Evolutionary conservation across 2,888 invertebrate genomes (phyloP).

Genomic region (Anaspis maculata): DNA sequence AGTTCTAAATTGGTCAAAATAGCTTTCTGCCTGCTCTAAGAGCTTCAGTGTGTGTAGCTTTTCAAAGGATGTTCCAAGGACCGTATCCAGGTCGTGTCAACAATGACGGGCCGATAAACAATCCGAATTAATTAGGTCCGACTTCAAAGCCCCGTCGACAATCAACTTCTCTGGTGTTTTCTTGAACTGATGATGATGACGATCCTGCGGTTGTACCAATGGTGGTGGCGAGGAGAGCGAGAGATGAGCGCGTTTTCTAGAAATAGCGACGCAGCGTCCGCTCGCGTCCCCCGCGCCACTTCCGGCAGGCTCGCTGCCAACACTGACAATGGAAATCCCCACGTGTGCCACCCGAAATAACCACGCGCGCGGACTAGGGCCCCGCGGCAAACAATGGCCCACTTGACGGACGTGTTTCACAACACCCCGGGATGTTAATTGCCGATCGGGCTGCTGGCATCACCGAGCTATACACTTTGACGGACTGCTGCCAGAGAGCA

Average conservation of each 20-base stretch:
- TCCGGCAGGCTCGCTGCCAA: conserved; percentile 41
- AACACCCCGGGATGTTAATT: conserved; percentile 8
- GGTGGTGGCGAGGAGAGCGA: not conserved
- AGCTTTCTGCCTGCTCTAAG: too few relatives aligned
- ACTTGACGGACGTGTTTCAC: not conserved
- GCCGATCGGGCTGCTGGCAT: conserved; percentile 7
- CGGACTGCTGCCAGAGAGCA: too few relatives aligned
- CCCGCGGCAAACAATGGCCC: conserved; percentile 1
- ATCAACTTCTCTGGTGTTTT: too few relatives aligned
- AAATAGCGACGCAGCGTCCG: conserved; percentile 33
- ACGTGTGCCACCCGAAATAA: conserved; percentile 29
- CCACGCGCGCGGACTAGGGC: conserved; percentile 15
- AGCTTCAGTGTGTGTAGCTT: too few relatives aligned
- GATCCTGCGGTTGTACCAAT: conserved; percentile 3
- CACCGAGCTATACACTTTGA: too few relatives aligned
- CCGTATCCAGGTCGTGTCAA: too few relatives aligned
- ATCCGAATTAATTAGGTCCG: conserved; percentile 35
- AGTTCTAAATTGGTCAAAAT: too few relatives aligned
- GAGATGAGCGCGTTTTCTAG: conserved; percentile 18
- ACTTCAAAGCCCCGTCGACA: conserved; percentile 39
- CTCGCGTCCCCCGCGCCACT: conserved; percentile 25
- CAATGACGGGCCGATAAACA: too few relatives aligned
- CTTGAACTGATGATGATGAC: too few relatives aligned
- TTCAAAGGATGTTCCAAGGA: too few relatives aligned
- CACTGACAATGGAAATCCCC: conserved; percentile 41